phyloP scores from a whole-genome alignment of 2,888 invertebrate genomes.

The Cataglyphis livida region DNA sequence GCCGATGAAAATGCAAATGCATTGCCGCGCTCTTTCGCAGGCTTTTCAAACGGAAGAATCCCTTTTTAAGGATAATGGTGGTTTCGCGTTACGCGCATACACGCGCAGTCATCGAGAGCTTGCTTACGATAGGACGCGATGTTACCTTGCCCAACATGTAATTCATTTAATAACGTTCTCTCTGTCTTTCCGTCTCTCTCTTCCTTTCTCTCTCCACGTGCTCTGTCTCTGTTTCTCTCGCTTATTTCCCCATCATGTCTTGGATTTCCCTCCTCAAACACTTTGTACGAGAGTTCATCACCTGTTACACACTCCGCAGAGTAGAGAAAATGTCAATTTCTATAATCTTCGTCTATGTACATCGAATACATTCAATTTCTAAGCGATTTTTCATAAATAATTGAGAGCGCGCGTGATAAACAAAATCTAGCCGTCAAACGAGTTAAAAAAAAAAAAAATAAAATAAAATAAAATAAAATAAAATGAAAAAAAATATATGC shows the following conservation, averaged over 20 bases:
- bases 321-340: conserved; percentile 79
- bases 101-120: conserved; percentile 40
- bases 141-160: conserved; percentile 71
- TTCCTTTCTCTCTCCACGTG: conserved; percentile 25
- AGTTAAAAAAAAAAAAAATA: background rate
- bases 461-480: too few species aligned
- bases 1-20: background rate
- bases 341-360: conserved; percentile 61
- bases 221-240: conserved; percentile 9
- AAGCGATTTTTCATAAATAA: conserved; percentile 16
- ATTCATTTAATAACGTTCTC: conserved; percentile 75
- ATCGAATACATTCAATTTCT: conserved; percentile 1
- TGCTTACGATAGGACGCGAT: conserved; percentile 55
- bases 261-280: conserved; percentile 61
- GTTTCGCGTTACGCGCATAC: conserved; percentile 57
- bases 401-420: background rate
- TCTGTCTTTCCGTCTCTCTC: conserved; percentile 49
- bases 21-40: conserved; percentile 24
- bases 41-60: conserved; percentile 46
- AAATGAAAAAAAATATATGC: background rate
- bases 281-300: conserved; percentile 77
- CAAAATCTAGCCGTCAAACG: background rate
- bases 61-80: conserved; percentile 52
- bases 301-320: conserved; percentile 79
- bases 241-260: conserved; percentile 36